Evolutionary conservation across 2,113 vertebrate species (phyloP).

Genomic region (Charina bottae): DNA sequence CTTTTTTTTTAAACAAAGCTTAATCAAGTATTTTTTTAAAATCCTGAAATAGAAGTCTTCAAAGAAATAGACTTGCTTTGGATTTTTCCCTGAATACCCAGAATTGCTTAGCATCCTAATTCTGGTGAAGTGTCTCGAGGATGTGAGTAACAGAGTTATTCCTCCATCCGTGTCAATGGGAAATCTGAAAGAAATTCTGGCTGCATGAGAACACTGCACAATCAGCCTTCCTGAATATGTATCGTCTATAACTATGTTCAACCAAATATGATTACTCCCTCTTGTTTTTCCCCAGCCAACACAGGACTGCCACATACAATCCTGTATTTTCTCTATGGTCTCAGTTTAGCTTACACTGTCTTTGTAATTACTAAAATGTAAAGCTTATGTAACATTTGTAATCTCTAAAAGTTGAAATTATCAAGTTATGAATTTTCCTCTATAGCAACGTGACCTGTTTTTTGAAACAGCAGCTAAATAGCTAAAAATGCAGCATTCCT

Average conservation of each 20-base stretch:
- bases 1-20: background rate
- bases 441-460: background rate
- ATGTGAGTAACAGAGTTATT: background rate
- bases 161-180: background rate
- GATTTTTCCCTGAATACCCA: background rate
- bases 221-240: background rate
- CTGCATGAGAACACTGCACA: background rate
- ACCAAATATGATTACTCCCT: background rate
- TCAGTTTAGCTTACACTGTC: background rate
- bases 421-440: background rate
- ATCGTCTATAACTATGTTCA: background rate
- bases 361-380: background rate
- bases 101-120: background rate
- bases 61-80: background rate
- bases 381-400: background rate
- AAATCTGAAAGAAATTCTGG: background rate
- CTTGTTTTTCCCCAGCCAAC: background rate
- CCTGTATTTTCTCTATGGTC: background rate
- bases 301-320: background rate
- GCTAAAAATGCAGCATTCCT: background rate
- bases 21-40: background rate
- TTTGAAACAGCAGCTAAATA: background rate
- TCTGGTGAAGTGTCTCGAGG: background rate
- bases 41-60: rapidly evolving
- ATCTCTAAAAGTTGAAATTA: background rate